phyloP scores from a whole-genome alignment of 2,888 invertebrate genomes.

The Idaea aversata region DNA sequence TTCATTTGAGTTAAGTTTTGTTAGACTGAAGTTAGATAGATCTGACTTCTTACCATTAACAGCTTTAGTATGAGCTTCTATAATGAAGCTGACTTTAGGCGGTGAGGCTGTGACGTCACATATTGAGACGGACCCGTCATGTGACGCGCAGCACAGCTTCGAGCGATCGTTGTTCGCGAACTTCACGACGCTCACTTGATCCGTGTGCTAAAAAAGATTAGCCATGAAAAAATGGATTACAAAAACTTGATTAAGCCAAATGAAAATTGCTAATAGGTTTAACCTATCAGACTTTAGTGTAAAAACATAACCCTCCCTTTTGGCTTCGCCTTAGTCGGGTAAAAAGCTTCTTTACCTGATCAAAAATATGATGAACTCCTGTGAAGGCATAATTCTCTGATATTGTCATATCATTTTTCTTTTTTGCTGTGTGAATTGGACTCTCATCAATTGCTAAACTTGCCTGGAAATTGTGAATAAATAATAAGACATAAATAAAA shows the following conservation, averaged over 20 bases:
- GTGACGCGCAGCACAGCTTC: conserved; percentile 88
- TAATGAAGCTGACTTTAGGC: conserved; percentile 84
- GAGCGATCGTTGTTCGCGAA: conserved; percentile 92
- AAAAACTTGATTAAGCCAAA: too few species aligned
- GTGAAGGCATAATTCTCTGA: conserved; percentile 93
- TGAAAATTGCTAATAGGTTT: too few species aligned
- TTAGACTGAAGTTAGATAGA: too few species aligned
- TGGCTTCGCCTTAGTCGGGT: too few species aligned
- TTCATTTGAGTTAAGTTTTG: too few species aligned
- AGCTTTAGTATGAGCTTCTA: conserved; percentile 88
- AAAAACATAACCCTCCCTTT: conserved; percentile 7
- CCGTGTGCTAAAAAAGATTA: conserved; percentile 78
- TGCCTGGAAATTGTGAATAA: conserved; percentile 47
- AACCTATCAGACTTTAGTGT: too few species aligned
- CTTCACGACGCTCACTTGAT: conserved; percentile 88
- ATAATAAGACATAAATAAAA: background rate
- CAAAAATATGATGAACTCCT: conserved; percentile 94
- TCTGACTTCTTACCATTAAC: conserved; percentile 82
- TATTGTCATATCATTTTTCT: conserved; percentile 78
- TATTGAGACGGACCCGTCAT: conserved; percentile 89
- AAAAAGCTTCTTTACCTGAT: conserved; percentile 82
- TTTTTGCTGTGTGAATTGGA: conserved; percentile 48
- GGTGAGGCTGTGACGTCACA: conserved; percentile 87
- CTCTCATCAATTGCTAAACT: conserved; percentile 59
- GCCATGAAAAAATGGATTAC: too few species aligned